Conservation (phyloP, 2,797 vertebrate genomes). For the Paguma larvata region DNA sequence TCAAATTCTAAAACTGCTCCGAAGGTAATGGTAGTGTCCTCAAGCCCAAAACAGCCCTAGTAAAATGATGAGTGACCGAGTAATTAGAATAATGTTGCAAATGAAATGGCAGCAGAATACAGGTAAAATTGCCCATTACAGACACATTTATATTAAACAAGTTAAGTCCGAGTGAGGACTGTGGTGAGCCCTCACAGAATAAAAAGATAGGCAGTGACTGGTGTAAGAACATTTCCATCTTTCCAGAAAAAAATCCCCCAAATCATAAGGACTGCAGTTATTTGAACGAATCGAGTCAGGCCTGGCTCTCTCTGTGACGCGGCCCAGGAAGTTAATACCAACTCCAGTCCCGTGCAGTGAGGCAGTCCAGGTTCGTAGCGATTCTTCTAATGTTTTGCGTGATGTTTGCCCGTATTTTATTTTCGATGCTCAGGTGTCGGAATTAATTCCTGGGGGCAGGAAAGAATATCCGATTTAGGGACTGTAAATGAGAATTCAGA, state of each 20-base stretch:
- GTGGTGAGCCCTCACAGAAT: background rate
- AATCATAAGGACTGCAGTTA: background rate
- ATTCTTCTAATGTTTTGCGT: background rate
- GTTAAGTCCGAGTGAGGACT: background rate
- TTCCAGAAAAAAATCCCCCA: background rate
- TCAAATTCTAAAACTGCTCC: conserved; percentile 32
- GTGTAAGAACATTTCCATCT: background rate
- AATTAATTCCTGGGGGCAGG: background rate
- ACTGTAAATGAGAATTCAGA: conserved; percentile 4
- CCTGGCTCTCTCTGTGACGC: rapidly evolving
- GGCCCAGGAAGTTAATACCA: background rate
- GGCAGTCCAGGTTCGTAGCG: rapidly evolving
- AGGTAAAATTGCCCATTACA: background rate
- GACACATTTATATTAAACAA: conserved; percentile 37
- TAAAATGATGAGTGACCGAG: conserved; percentile 58
- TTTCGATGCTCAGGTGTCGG: background rate
- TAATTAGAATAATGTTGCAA: conserved; percentile 75
- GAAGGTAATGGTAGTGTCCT: background rate
- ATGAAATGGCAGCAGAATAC: conserved; percentile 27
- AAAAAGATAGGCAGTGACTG: conserved; percentile 8
- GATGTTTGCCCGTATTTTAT: background rate
- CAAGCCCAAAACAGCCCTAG: background rate
- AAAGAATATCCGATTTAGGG: background rate
- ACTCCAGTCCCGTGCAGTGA: background rate
- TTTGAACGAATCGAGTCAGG: background rate